A percentile compares a stretch with the other conserved stretches of the same genome.
phyloP scores from a whole-genome alignment of 2,888 invertebrate genomes.

The Tineola bisselliella region DNA sequence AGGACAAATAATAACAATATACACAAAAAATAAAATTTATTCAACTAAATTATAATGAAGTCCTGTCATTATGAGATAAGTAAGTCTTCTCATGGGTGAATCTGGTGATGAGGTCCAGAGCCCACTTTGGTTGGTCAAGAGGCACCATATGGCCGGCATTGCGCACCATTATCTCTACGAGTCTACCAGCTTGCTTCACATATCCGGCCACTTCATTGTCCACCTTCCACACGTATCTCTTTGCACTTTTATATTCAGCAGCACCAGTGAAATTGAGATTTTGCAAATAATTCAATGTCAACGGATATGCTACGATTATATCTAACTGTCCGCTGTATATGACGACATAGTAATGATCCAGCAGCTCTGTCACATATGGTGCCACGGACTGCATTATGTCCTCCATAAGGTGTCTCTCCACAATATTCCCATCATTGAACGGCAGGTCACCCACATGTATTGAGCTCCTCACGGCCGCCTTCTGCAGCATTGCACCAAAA shows the following conservation, averaged over 20 bases:
- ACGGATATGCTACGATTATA: slow-evolving; percentile 88
- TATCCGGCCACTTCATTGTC: slow-evolving; percentile 78
- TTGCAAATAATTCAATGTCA: slow-evolving; percentile 81
- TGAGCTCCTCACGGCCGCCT: slow-evolving; percentile 70
- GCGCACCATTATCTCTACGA: slow-evolving; percentile 78
- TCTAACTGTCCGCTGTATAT: slow-evolving; percentile 93
- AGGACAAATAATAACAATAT: neutral
- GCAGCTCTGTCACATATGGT: slow-evolving; percentile 73
- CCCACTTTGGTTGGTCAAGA: slow-evolving; percentile 80
- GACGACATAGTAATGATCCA: slow-evolving; percentile 75
- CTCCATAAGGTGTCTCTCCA: slow-evolving; percentile 74
- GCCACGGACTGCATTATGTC: slow-evolving; percentile 88
- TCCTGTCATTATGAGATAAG: slow-evolving; percentile 18
- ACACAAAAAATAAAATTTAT: neutral
- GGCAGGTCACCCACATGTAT: slow-evolving; percentile 87
- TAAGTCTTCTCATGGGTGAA: slow-evolving; percentile 69
- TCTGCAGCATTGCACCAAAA: slow-evolving; percentile 72
- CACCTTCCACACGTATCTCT: slow-evolving; percentile 75
- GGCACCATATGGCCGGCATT: slow-evolving; percentile 88
- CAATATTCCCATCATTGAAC: slow-evolving; percentile 72
- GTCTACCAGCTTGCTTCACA: slow-evolving; percentile 74
- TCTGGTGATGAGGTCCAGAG: slow-evolving; percentile 75
- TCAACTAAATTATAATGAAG: neutral
- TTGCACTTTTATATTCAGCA: slow-evolving; percentile 72
- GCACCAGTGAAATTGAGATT: slow-evolving; percentile 75